Evolutionary conservation across 2,113 vertebrate genomes (phyloP).

Genomic region (Malurus melanocephalus): DNA sequence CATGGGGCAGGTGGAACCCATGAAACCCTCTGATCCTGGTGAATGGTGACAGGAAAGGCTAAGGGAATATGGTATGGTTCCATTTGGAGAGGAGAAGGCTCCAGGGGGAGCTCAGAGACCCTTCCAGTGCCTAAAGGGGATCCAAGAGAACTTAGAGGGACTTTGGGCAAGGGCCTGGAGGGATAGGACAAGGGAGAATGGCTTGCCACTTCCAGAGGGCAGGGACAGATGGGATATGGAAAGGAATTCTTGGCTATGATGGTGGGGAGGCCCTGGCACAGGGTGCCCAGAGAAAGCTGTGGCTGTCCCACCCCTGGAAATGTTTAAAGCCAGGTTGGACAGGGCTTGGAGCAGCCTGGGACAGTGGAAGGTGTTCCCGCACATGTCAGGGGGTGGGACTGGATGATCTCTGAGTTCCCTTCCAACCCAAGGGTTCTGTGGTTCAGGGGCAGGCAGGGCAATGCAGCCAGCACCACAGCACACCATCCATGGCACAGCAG

Average conservation of each 20-base stretch:
- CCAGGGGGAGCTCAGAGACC: neutral
- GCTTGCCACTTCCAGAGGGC: neutral
- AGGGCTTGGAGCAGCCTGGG: neutral
- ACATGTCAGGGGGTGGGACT: neutral
- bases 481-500: neutral
- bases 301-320: neutral
- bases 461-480: neutral
- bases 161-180: neutral
- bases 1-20: neutral
- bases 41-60: neutral
- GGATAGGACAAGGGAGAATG: neutral
- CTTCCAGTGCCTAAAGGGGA: neutral
- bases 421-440: neutral
- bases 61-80: neutral
- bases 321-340: rapidly evolving
- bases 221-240: neutral
- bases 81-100: neutral
- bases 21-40: neutral
- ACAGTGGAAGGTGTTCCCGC: rapidly evolving
- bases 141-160: neutral
- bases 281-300: neutral
- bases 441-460: neutral
- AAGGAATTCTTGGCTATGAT: neutral
- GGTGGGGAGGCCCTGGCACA: neutral
- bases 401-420: neutral